Base-by-base conservation (phyloP, 23 tunicate species). In the Styela plicata region DNA sequence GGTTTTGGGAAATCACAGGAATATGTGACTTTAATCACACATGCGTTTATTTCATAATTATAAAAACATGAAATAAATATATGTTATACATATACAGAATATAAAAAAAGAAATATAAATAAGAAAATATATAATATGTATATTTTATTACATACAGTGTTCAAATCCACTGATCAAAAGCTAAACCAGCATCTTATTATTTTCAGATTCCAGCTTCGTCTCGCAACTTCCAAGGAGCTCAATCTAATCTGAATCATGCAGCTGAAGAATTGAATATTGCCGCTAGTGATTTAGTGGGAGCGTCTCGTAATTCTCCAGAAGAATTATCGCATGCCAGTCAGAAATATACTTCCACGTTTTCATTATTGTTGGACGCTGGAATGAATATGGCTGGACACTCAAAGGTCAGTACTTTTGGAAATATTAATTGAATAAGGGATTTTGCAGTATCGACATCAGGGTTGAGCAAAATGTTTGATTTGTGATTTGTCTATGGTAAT, bases 201-300 rank as follows among this genome's bases (percentile, higher is more conserved):
- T 74, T 85, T 68, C 73, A 93, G 98, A 84, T 93, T 62, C 88
- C 94, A 53, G 61, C 88, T 28, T 71, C 90, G 21, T 44, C 79
- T 16, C 67, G 96, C 69, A 91, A 93, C 85, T 96, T 91, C 86
- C 91, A 91, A 84, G 85, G 84, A 1, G 89, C 99, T 2, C 97
- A 93, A 84, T 27, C 92, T 0, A 85, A 82, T 21, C 86, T 96
- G 35, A 91, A 91, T 68, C 96, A 84, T 34, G 85, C 94, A 5
- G 99, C 99, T 24, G 99, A 96, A 67, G 97, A 91, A 27, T 53
- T 93, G 37, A 96, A 96, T 71, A 83, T 83, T 31, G 99, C 99
- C 7, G 97, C 99, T 35, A 93, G 92, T 61, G 92, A 96, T 37
- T 68, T 96, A 37, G 97, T 91, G 36, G 99, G 97, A 25, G 99